A percentile compares a stretch with the other conserved stretches of the same genome.
These are phyloP conservation scores for Eretmochelys imbricata DNA, from an alignment of 2,113 vertebrate genomes.

Conservation along the genomic window DNA sequence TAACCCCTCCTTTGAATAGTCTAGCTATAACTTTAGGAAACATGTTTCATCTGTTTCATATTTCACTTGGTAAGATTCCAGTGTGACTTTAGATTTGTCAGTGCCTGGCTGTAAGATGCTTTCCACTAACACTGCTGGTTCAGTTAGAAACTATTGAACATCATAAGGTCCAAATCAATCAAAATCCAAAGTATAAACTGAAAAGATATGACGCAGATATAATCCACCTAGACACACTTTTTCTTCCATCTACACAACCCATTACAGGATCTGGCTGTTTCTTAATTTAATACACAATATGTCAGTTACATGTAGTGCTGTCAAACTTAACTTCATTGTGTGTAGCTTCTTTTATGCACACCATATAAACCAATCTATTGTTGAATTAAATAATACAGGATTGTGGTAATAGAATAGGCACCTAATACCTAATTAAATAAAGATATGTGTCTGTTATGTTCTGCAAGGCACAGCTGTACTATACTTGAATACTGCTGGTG, in stretches of 20 bases:
- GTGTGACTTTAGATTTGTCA: background rate
- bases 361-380: background rate
- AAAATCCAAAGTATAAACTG: background rate
- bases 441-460: background rate
- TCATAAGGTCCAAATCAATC: background rate
- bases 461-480: background rate
- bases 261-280: background rate
- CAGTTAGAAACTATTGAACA: background rate
- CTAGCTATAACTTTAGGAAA: background rate
- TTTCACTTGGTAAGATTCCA: background rate
- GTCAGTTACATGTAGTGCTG: accelerated
- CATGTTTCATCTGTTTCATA: background rate
- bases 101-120: background rate
- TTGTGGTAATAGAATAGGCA: background rate
- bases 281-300: background rate
- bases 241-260: background rate
- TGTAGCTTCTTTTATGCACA: background rate
- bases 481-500: background rate
- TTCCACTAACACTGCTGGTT: background rate
- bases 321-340: background rate
- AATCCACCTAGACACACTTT: background rate
- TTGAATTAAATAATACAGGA: background rate
- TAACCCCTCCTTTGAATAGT: background rate
- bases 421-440: background rate
- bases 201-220: background rate